phyloP scores from a whole-genome alignment of 2,888 invertebrate genomes.

The Tetramorium bicarinatum region DNA sequence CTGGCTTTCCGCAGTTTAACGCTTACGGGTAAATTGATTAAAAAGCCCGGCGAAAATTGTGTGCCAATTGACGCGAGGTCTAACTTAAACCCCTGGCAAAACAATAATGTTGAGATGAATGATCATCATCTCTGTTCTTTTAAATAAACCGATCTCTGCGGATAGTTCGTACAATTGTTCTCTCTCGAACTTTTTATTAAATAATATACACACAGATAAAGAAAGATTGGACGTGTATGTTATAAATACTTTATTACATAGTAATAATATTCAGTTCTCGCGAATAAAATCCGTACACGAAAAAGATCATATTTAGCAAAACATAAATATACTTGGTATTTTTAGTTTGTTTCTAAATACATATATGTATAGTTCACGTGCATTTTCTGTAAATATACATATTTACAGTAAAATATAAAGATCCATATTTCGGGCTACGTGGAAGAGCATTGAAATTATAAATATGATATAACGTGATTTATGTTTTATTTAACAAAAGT shows the following conservation, averaged over 20 bases:
- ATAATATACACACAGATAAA: background rate
- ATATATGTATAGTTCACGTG: background rate
- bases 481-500: background rate
- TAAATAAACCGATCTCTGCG: background rate
- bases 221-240: background rate
- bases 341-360: background rate
- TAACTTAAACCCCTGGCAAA: background rate
- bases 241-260: background rate
- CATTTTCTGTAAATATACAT: conserved; percentile 29
- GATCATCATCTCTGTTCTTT: background rate
- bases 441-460: background rate
- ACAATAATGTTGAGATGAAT: background rate
- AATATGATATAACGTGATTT: background rate
- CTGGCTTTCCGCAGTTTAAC: conserved; percentile 36
- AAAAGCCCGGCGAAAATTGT: conserved; percentile 22
- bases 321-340: conserved; percentile 7
- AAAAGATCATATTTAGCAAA: background rate
- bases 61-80: background rate
- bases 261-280: background rate
- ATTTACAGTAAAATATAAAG: conserved; percentile 13
- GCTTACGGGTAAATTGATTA: conserved; percentile 47
- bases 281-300: background rate
- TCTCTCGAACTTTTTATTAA: background rate
- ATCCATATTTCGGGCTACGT: background rate
- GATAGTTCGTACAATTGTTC: background rate